Percentiles rank a stretch among this genome's conserved stretches.
Conservation (phyloP, 1,140 invertebrate species). For the Agraylea sexmaculata region DNA sequence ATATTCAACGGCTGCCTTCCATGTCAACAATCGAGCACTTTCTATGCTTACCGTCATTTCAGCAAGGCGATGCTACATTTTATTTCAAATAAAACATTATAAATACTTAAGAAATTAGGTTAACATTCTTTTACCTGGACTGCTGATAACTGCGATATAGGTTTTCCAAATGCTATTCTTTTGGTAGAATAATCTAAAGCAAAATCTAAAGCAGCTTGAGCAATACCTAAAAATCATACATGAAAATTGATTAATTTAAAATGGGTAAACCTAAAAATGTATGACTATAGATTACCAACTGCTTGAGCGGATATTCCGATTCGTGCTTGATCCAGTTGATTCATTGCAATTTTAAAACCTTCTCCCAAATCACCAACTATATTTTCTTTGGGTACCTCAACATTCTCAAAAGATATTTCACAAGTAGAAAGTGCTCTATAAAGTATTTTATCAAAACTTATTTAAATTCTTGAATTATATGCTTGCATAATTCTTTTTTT, state of each 20-base stretch:
- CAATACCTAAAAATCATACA: constrained; percentile 47
- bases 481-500: not conserved
- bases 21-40: constrained; percentile 66
- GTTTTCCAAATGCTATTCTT: constrained; percentile 65
- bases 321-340: constrained; percentile 55
- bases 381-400: constrained; percentile 49
- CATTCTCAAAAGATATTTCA: constrained; percentile 62
- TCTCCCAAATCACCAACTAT: constrained; percentile 48
- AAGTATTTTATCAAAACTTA: not conserved
- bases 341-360: constrained; percentile 87
- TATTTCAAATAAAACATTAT: constrained; percentile 20
- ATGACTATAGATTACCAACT: constrained; percentile 32
- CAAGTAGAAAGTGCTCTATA: constrained; percentile 65
- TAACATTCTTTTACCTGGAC: constrained; percentile 77
- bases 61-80: constrained; percentile 47
- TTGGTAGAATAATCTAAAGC: constrained; percentile 73
- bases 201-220: constrained; percentile 72
- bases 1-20: constrained; percentile 54
- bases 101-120: too few relatives aligned
- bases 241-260: too few relatives aligned
- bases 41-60: constrained; percentile 78
- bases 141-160: constrained; percentile 64
- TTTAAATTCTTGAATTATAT: not conserved
- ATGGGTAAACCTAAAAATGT: too few relatives aligned
- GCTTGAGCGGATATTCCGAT: constrained; percentile 78